These are phyloP conservation scores for Synanthedon tipuliformis DNA, from an alignment of 2,888 invertebrate species.

Conservation along the genomic window DNA sequence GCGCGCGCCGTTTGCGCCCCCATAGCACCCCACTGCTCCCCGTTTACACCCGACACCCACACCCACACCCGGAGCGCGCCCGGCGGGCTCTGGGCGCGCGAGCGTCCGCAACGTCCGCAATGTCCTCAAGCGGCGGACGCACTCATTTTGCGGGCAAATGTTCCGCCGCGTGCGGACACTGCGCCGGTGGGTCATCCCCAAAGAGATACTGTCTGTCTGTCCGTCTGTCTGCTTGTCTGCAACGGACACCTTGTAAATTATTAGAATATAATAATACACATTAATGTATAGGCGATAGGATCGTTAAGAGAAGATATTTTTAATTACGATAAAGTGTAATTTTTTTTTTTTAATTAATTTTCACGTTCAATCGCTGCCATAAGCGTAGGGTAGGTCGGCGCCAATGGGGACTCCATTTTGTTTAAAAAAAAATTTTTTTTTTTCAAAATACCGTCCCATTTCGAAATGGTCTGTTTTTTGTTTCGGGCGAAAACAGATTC, in stretches of 20 bases:
- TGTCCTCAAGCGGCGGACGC: conserved; percentile 5
- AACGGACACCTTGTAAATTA: conserved; percentile 47
- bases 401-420: conserved; percentile 33
- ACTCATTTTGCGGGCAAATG: neutral
- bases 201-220: neutral
- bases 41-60: conserved; percentile 1
- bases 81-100: conserved; percentile 2
- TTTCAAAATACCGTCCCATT: conserved; percentile 15
- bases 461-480: conserved; percentile 10
- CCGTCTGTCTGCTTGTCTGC: conserved; percentile 1
- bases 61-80: neutral
- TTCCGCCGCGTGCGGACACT: neutral
- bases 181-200: no score
- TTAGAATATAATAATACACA: conserved; percentile 36
- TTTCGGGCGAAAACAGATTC: neutral
- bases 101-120: conserved; percentile 1
- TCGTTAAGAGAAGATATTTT: conserved; percentile 54
- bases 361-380: conserved; percentile 36
- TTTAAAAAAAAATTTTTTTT: conserved; percentile 22
- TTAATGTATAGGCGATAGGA: conserved; percentile 32
- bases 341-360: conserved; percentile 16
- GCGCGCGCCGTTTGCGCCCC: conserved; percentile 22
- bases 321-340: conserved; percentile 33
- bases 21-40: conserved; percentile 7
- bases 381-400: conserved; percentile 30